Conservation (phyloP, 37 sponge, comb jelly and placozoan species). For the Lycopodina hypogea region DNA sequence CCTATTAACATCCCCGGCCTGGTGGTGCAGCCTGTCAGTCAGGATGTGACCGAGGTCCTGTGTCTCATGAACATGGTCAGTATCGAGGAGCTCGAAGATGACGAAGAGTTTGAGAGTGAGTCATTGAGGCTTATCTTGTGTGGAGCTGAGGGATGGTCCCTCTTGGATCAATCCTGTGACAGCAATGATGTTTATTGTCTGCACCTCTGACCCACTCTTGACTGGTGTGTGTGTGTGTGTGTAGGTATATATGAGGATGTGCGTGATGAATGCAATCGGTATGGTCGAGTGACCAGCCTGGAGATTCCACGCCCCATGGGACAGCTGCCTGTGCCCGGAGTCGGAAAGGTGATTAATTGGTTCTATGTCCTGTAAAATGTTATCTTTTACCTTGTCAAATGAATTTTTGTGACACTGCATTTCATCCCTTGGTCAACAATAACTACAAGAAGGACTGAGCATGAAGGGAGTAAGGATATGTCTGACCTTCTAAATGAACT, state of each 20-base stretch:
- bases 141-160: neutral
- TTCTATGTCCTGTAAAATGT: too few species aligned
- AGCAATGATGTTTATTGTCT: neutral
- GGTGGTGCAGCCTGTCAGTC: conserved; percentile 26
- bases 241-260: conserved; percentile 97
- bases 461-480: too few species aligned
- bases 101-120: conserved; percentile 95
- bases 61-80: conserved; percentile 99
- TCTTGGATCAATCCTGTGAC: neutral
- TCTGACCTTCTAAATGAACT: too few species aligned
- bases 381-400: too few species aligned
- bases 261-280: conserved; percentile 87
- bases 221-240: conserved; percentile 4
- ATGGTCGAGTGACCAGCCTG: conserved; percentile 81
- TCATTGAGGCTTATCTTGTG: neutral
- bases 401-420: too few species aligned
- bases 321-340: conserved; percentile 82
- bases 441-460: too few species aligned
- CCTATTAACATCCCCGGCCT: conserved; percentile 84
- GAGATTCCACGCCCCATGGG: conserved; percentile 92
- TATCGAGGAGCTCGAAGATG: conserved; percentile 91
- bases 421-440: too few species aligned
- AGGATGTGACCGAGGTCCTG: conserved; percentile 71
- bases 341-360: conserved; percentile 96
- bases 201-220: too few species aligned